A percentile compares a stretch with the other conserved stretches of the same genome.
Evolutionary conservation across 2,797 vertebrate species (phyloP).

Genomic region (Hyperoplus immaculatus): DNA sequence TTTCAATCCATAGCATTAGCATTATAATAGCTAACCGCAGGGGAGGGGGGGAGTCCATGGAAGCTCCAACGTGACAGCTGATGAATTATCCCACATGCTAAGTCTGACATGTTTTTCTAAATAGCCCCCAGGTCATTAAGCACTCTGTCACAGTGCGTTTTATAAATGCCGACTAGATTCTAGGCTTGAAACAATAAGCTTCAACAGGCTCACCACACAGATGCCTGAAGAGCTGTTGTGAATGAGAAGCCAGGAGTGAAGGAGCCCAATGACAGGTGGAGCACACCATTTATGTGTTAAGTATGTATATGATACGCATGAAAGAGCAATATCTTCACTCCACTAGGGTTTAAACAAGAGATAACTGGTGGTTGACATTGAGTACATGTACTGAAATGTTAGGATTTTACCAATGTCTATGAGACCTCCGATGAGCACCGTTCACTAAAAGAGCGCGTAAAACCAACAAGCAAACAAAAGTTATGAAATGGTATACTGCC

Average conservation of each 20-base stretch:
- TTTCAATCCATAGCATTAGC: constrained; percentile 58
- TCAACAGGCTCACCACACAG: constrained; percentile 7
- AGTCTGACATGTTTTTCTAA: constrained; percentile 66
- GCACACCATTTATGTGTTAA: background rate
- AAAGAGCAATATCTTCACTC: background rate
- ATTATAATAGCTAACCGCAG: constrained; percentile 58
- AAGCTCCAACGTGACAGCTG: constrained; percentile 56
- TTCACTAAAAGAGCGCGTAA: background rate
- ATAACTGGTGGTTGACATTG: background rate
- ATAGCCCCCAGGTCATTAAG: constrained; percentile 61
- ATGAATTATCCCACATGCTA: constrained; percentile 66
- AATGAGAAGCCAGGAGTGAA: constrained; percentile 7
- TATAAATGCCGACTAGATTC: constrained; percentile 60
- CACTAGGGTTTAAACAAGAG: background rate
- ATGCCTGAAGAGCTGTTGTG: background rate
- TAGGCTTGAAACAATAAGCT: constrained; percentile 40
- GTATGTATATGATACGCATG: background rate
- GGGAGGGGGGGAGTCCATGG: constrained; percentile 3
- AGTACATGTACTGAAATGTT: background rate
- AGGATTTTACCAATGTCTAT: background rate
- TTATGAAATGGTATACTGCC: background rate
- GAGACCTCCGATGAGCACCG: background rate
- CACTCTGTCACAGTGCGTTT: constrained; percentile 54
- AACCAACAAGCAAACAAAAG: background rate
- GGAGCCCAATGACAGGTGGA: no score